phyloP scores from a whole-genome alignment of 2,113 vertebrate genomes.

The Chelonoidis abingdonii region DNA sequence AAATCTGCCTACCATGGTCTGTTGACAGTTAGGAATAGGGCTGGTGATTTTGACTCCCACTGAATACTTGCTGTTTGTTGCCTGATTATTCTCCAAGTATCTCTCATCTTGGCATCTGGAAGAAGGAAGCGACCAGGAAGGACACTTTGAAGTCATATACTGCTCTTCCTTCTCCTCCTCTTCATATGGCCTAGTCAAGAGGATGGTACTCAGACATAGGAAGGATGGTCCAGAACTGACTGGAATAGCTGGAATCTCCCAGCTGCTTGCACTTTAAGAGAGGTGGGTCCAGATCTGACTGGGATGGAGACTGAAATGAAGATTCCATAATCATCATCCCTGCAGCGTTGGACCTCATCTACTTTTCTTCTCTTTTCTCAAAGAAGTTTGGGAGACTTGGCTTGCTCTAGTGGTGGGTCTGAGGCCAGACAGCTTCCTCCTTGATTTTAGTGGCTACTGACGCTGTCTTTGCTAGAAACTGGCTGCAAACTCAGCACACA shows the following conservation, averaged over 20 bases:
- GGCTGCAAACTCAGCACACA: background rate
- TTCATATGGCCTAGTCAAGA: background rate
- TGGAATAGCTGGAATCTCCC: background rate
- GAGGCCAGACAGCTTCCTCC: background rate
- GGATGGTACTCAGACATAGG: background rate
- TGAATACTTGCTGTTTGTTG: background rate
- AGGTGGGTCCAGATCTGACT: background rate
- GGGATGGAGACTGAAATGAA: fast-evolving
- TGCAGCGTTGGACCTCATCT: background rate
- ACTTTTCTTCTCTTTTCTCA: background rate
- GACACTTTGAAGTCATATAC: background rate
- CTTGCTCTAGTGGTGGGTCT: background rate
- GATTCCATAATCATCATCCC: background rate
- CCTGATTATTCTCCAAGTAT: background rate
- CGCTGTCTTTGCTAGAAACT: background rate
- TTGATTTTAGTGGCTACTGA: background rate
- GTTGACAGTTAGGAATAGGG: background rate
- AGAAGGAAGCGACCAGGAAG: background rate
- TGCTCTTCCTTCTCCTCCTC: background rate
- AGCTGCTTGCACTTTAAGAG: background rate
- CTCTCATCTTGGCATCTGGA: background rate
- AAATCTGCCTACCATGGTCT: background rate
- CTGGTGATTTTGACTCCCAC: background rate
- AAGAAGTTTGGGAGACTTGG: background rate
- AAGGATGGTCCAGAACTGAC: background rate